These are phyloP conservation scores for Sisyra terminalis DNA, from an alignment of 2,888 invertebrate species.

Conservation along the genomic window DNA sequence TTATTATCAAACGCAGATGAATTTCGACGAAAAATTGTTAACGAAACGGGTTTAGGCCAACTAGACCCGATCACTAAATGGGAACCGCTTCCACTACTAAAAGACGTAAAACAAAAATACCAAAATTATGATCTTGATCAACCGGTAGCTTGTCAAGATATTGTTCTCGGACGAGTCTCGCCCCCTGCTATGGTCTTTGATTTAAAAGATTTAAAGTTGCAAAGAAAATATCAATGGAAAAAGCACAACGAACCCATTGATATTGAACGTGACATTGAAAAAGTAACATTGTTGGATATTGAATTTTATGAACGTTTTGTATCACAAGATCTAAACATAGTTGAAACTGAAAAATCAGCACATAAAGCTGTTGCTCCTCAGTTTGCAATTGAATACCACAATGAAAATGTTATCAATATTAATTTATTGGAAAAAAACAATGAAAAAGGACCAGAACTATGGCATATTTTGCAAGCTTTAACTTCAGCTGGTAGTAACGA, in stretches of 20 bases:
- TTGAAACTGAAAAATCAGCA: too few relatives aligned
- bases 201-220: slow-evolving; percentile 6
- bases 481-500: slow-evolving; percentile 60
- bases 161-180: not conserved
- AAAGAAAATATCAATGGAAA: slow-evolving; percentile 30
- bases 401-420: not conserved
- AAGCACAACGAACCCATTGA: slow-evolving; percentile 46
- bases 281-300: slow-evolving; percentile 45
- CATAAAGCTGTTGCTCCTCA: not conserved
- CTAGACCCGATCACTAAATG: slow-evolving; percentile 12
- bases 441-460: slow-evolving; percentile 28
- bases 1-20: slow-evolving; percentile 59
- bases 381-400: slow-evolving; percentile 3
- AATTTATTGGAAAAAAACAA: not conserved
- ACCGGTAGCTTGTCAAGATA: not conserved
- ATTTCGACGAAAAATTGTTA: slow-evolving; percentile 37
- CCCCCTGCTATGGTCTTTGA: slow-evolving; percentile 3
- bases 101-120: not conserved
- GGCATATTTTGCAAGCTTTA: slow-evolving; percentile 37
- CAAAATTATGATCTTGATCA: not conserved
- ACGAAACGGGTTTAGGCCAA: slow-evolving; percentile 27
- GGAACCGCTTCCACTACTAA: slow-evolving; percentile 13
- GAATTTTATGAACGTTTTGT: slow-evolving; percentile 53
- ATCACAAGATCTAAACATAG: slow-evolving; percentile 14
- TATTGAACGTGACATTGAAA: slow-evolving; percentile 38